Conservation (phyloP, 2,888 invertebrate genomes). For the Agrotis segetum region DNA sequence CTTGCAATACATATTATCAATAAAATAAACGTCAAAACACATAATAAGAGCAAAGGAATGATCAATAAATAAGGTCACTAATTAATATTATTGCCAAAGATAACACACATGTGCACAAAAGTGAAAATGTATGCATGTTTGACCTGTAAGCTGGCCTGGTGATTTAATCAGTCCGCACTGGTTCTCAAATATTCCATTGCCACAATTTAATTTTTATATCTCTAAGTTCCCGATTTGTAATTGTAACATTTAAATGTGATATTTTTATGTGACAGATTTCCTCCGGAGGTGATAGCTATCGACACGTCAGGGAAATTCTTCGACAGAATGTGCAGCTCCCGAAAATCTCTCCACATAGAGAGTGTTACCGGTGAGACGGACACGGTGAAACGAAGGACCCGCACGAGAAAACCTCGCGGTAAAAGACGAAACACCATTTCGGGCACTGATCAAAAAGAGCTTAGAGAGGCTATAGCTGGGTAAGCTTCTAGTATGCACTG, state of each 20-base stretch:
- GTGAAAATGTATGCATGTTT: constrained; percentile 47
- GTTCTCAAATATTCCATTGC: constrained; percentile 8
- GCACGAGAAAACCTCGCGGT: constrained; percentile 94
- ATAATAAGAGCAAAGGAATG: constrained; percentile 40
- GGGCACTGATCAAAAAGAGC: constrained; percentile 97
- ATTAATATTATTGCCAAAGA: constrained; percentile 52
- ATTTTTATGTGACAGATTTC: constrained; percentile 92
- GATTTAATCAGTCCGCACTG: constrained; percentile 29
- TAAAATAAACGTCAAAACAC: constrained; percentile 50
- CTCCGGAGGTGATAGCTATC: constrained; percentile 96
- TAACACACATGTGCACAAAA: constrained; percentile 38
- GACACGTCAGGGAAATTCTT: constrained; percentile 97
- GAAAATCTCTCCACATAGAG: constrained; percentile 94
- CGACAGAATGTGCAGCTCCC: constrained; percentile 96
- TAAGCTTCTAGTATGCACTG: constrained; percentile 92
- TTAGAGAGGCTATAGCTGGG: constrained; percentile 96
- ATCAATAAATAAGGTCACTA: constrained; percentile 51
- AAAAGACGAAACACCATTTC: constrained; percentile 97
- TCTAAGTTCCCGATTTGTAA: neutral
- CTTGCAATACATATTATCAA: constrained; percentile 34
- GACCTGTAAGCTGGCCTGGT: constrained; percentile 21
- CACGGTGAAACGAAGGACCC: constrained; percentile 93
- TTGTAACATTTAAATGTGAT: constrained; percentile 23
- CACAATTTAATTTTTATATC: neutral
- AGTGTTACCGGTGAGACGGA: constrained; percentile 88